phyloP scores from a whole-genome alignment of 2,888 invertebrate genomes.

The Epirrhoe tristata region DNA sequence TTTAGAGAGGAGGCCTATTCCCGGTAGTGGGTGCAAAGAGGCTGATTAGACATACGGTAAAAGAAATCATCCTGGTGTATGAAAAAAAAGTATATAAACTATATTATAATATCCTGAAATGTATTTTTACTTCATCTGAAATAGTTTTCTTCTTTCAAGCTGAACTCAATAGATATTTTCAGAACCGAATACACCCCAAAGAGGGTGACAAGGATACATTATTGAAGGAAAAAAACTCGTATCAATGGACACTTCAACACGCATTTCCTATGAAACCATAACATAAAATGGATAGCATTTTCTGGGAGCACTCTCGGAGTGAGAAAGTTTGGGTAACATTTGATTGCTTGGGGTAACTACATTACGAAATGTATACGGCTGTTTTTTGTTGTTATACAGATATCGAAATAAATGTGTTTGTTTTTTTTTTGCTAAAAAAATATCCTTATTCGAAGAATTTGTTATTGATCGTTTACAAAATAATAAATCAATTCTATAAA shows the following conservation, averaged over 20 bases:
- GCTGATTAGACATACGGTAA: no score
- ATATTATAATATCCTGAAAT: neutral
- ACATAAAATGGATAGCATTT: conserved; percentile 40
- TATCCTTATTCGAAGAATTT: neutral
- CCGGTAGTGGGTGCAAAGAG: no score
- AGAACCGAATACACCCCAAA: neutral
- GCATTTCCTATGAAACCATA: conserved; percentile 42
- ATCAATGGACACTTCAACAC: conserved; percentile 38
- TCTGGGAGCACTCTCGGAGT: conserved; percentile 39
- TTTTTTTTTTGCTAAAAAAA: neutral
- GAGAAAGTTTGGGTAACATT: conserved; percentile 41
- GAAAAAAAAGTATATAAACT: neutral
- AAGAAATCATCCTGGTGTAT: no score
- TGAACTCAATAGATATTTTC: neutral
- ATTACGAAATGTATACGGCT: conserved; percentile 28
- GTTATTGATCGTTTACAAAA: neutral
- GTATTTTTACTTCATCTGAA: neutral
- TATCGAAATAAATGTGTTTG: neutral
- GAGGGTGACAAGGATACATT: neutral
- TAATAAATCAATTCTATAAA: neutral
- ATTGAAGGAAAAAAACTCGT: conserved; percentile 1
- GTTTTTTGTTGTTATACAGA: conserved; percentile 17
- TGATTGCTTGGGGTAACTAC: conserved; percentile 42
- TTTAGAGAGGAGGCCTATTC: no score
- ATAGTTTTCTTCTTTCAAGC: neutral